Conservation (phyloP, 2,888 invertebrate species). For the Drosophila nr. fundita region DNA sequence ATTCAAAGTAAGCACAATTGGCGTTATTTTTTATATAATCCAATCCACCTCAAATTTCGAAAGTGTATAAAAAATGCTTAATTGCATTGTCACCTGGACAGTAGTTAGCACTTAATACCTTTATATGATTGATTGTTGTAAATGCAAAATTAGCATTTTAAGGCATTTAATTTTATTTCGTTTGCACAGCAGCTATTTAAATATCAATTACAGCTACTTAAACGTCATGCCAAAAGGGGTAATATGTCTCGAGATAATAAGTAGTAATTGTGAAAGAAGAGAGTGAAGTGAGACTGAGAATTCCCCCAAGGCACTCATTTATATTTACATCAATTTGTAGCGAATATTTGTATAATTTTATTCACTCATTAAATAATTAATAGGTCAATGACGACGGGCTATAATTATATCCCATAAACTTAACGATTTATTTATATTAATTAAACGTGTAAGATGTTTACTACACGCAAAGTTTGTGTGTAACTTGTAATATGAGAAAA, state of each 20-base stretch:
- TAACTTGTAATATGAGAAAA: neutral
- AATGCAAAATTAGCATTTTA: neutral
- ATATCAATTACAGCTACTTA: conserved; percentile 19
- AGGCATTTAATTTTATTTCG: conserved; percentile 15
- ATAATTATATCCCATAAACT: neutral
- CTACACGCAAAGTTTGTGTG: neutral
- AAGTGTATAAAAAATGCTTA: neutral
- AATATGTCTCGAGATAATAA: neutral
- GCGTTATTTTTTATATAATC: neutral
- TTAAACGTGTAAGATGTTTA: neutral
- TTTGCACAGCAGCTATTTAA: conserved; percentile 10
- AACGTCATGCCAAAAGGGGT: neutral
- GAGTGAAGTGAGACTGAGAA: neutral
- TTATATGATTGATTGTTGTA: conserved; percentile 1
- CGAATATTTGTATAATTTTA: neutral
- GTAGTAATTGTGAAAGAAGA: neutral
- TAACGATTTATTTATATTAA: neutral
- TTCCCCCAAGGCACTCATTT: neutral
- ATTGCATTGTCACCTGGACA: conserved; percentile 2
- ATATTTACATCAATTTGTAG: neutral
- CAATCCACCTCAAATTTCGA: neutral
- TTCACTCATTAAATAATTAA: neutral
- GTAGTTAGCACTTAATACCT: conserved; percentile 11
- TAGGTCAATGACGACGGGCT: neutral
- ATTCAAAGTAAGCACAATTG: rapidly evolving